phyloP scores from a whole-genome alignment of 2,888 invertebrate species.

The Seira musarum region DNA sequence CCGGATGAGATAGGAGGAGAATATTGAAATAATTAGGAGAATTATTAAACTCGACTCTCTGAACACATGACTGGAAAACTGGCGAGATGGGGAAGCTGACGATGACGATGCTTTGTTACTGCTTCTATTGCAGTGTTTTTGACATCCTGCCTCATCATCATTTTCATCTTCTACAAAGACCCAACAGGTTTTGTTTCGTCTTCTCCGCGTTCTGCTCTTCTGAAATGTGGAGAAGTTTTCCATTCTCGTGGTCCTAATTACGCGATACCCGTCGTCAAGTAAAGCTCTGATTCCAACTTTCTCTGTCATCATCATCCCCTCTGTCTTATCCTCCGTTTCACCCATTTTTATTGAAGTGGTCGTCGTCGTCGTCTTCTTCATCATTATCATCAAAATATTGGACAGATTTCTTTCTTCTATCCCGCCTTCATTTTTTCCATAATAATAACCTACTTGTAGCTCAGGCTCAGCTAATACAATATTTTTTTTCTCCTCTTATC shows the following conservation, averaged over 20 bases:
- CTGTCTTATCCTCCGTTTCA: conserved; percentile 30
- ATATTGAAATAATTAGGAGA: conserved; percentile 58
- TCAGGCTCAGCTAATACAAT: background rate
- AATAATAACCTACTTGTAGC: background rate
- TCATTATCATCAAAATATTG: too few species aligned
- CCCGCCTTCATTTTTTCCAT: conserved; percentile 45
- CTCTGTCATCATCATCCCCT: conserved; percentile 29
- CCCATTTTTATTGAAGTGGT: conserved; percentile 34
- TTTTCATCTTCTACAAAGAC: conserved; percentile 28
- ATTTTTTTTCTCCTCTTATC: conserved; percentile 22
- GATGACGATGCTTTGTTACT: background rate
- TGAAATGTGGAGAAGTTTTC: background rate
- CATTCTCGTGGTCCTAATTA: background rate
- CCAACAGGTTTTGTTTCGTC: conserved; percentile 48
- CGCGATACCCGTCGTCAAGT: background rate
- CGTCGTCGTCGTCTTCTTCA: too few species aligned
- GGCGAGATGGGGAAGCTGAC: conserved; percentile 12
- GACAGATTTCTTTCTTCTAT: conserved; percentile 29
- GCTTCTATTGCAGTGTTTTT: background rate
- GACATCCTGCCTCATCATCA: conserved; percentile 21
- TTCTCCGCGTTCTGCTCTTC: background rate
- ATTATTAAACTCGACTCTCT: conserved; percentile 58
- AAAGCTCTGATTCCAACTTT: background rate
- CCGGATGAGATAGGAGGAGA: conserved; percentile 59
- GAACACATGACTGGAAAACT: conserved; percentile 64